phyloP scores from a whole-genome alignment of 2,888 invertebrate species.

The Folsomia candida region DNA sequence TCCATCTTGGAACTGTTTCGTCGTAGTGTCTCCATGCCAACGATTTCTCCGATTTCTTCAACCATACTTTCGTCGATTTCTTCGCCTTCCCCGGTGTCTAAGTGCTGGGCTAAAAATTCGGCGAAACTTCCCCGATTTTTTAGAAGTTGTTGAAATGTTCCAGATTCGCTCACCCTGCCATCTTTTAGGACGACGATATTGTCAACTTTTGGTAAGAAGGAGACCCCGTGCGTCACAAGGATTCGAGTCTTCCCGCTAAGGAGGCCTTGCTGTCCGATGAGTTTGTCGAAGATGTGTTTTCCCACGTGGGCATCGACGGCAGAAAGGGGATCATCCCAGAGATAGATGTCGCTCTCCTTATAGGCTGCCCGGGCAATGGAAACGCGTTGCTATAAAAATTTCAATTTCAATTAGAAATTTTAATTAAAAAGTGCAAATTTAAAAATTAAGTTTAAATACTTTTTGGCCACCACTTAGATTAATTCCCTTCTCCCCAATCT shows the following conservation, averaged over 20 bases:
- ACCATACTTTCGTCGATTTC: constrained; percentile 13
- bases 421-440: too few relatives aligned
- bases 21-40: constrained; percentile 2
- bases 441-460: too few relatives aligned
- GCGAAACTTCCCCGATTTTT: constrained; percentile 57
- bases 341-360: constrained; percentile 56
- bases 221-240: too few relatives aligned
- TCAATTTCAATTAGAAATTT: too few relatives aligned
- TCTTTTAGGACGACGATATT: constrained; percentile 59
- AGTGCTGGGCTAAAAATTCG: constrained; percentile 58
- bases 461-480: constrained; percentile 89
- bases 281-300: constrained; percentile 62
- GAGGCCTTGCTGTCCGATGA: too few relatives aligned
- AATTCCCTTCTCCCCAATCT: constrained; percentile 68
- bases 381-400: constrained; percentile 67
- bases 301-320: constrained; percentile 64
- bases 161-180: constrained; percentile 58
- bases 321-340: constrained; percentile 61
- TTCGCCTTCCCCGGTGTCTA: constrained; percentile 52
- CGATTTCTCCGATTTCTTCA: constrained; percentile 12
- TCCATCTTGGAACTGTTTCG: constrained; percentile 15
- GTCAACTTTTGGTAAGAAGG: too few relatives aligned
- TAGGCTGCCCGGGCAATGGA: constrained; percentile 58
- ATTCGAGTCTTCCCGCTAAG: too few relatives aligned
- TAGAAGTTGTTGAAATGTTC: constrained; percentile 59